These are phyloP conservation scores for Chloroceryle inda DNA, from an alignment of 2,797 vertebrate species.

Conservation along the genomic window DNA sequence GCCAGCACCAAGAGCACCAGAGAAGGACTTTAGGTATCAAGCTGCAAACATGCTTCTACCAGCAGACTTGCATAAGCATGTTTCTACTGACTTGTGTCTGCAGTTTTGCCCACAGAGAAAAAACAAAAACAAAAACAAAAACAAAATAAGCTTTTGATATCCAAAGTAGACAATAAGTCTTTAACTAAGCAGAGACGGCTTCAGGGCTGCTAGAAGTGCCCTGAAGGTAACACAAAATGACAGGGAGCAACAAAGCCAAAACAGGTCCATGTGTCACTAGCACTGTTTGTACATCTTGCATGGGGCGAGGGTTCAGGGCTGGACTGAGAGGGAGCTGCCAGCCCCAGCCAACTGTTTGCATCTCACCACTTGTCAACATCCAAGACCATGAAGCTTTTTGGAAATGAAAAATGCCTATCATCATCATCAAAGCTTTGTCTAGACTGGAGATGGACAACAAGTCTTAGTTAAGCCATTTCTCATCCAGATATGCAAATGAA, in stretches of 20 bases:
- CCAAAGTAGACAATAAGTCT: background rate
- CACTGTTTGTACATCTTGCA: background rate
- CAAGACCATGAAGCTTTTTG: background rate
- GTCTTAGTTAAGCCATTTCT: background rate
- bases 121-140: background rate
- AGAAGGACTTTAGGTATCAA: background rate
- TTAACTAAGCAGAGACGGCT: background rate
- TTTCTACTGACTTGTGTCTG: background rate
- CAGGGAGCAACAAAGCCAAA: background rate
- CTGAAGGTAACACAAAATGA: fast-evolving
- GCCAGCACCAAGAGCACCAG: background rate
- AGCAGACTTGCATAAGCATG: background rate
- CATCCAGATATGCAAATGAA: background rate
- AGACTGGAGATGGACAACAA: background rate
- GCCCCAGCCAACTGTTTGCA: background rate
- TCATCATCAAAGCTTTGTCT: fast-evolving
- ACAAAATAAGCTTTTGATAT: background rate
- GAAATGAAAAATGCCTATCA: background rate
- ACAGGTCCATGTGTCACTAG: fast-evolving
- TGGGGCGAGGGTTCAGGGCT: fast-evolving
- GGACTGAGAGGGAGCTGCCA: background rate
- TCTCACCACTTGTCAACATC: background rate
- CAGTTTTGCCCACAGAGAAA: background rate
- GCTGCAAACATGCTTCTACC: background rate
- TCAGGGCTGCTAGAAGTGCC: background rate